Evolutionary conservation across 2,113 vertebrate species (phyloP).

Genomic region (Chlorocebus sabaeus): DNA sequence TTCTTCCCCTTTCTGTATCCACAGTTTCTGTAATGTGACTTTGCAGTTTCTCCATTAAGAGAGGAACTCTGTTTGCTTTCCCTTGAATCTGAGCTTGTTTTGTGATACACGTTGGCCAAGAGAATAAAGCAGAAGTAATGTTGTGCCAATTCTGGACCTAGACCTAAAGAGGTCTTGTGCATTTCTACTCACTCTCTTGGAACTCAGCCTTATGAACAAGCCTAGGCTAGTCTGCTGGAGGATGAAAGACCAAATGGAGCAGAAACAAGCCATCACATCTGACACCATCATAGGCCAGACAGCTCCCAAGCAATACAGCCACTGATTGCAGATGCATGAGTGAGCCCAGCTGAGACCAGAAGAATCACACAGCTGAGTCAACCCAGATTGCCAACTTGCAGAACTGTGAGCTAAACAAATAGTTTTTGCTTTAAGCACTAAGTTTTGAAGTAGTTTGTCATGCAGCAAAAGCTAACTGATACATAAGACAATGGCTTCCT

Average conservation of each 20-base stretch:
- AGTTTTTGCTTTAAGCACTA: not conserved
- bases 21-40: not conserved
- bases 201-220: not conserved
- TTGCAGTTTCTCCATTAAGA: not conserved
- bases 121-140: not conserved
- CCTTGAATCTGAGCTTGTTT: not conserved
- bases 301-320: not conserved
- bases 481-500: not conserved
- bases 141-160: not conserved
- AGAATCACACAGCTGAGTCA: not conserved
- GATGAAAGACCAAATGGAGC: not conserved
- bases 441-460: not conserved
- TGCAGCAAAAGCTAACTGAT: conserved; percentile 4
- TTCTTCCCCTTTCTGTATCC: not conserved
- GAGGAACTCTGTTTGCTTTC: not conserved
- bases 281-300: not conserved
- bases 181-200: not conserved
- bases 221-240: not conserved
- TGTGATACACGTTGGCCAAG: not conserved
- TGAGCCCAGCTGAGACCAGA: not conserved
- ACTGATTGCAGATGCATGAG: not conserved
- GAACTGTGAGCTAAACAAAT: not conserved
- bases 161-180: not conserved
- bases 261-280: not conserved
- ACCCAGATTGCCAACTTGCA: not conserved